Evolutionary conservation across 2,113 vertebrate species (phyloP).

Genomic region (Petrocephalus zakoni): DNA sequence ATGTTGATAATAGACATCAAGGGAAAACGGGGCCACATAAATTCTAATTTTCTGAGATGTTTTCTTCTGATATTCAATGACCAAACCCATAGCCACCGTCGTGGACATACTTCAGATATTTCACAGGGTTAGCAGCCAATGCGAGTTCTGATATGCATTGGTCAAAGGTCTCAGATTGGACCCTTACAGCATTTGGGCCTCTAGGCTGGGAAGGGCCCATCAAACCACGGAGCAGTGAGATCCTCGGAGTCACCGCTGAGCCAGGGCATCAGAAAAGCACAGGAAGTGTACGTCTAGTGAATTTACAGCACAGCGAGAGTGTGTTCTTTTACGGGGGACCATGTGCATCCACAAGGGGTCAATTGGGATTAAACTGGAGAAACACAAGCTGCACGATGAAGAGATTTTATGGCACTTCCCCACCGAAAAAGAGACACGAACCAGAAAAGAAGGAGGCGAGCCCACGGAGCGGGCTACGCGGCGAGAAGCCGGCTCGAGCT

Average conservation of each 20-base stretch:
- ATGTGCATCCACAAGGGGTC: conserved; percentile 1
- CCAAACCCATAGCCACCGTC: neutral
- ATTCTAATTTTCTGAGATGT: neutral
- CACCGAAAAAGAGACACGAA: neutral
- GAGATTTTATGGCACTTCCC: neutral
- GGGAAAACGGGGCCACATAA: neutral
- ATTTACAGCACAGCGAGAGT: neutral
- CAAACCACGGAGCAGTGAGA: neutral
- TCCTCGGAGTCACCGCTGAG: neutral
- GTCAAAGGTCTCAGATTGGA: neutral
- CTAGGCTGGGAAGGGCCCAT: neutral
- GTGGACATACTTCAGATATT: neutral
- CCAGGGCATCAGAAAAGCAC: neutral
- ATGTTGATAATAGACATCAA: neutral
- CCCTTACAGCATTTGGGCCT: neutral
- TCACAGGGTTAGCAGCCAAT: neutral
- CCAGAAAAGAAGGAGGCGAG: neutral
- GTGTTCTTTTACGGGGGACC: neutral
- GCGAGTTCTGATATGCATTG: neutral
- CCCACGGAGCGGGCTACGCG: neutral
- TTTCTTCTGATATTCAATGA: neutral
- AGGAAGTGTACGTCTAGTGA: neutral
- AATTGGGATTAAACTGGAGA: conserved; percentile 7
- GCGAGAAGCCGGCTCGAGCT: neutral
- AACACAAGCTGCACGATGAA: neutral